These are phyloP conservation scores for Melanostoma mellinum DNA, from an alignment of 2,888 invertebrate species.

Conservation along the genomic window DNA sequence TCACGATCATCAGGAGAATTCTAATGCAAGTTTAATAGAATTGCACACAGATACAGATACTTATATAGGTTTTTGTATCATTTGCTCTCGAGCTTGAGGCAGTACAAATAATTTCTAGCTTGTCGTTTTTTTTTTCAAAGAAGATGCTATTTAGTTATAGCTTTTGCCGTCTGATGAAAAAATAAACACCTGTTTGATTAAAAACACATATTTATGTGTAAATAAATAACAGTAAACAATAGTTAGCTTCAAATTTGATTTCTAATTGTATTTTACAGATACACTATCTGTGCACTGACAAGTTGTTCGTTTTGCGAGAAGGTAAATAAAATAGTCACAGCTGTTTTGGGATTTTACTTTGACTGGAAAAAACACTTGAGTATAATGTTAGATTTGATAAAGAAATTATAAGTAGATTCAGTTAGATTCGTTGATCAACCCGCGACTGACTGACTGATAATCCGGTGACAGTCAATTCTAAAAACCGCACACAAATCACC, in stretches of 20 bases:
- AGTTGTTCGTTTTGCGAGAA: conserved; percentile 4
- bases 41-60: conserved; percentile 21
- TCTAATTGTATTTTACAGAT: conserved; percentile 18
- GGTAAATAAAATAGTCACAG: conserved; percentile 52
- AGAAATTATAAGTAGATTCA: conserved; percentile 18
- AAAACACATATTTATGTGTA: conserved; percentile 27
- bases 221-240: conserved; percentile 31
- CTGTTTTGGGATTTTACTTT: conserved; percentile 46
- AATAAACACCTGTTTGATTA: conserved; percentile 36
- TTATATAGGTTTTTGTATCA: conserved; percentile 26
- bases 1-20: conserved; percentile 73
- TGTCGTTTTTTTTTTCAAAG: conserved; percentile 19
- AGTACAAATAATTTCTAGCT: conserved; percentile 38
- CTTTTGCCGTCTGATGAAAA: neutral
- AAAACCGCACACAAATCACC: conserved; percentile 7
- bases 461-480: conserved; percentile 40
- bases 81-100: conserved; percentile 13
- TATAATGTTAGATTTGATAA: neutral
- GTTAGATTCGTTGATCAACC: conserved; percentile 32
- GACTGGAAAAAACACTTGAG: neutral
- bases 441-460: conserved; percentile 42
- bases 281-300: conserved; percentile 39
- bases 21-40: conserved; percentile 54
- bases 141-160: conserved; percentile 44
- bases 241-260: conserved; percentile 8